phyloP scores from a whole-genome alignment of 2,113 vertebrate genomes.

The Heterotis niloticus region DNA sequence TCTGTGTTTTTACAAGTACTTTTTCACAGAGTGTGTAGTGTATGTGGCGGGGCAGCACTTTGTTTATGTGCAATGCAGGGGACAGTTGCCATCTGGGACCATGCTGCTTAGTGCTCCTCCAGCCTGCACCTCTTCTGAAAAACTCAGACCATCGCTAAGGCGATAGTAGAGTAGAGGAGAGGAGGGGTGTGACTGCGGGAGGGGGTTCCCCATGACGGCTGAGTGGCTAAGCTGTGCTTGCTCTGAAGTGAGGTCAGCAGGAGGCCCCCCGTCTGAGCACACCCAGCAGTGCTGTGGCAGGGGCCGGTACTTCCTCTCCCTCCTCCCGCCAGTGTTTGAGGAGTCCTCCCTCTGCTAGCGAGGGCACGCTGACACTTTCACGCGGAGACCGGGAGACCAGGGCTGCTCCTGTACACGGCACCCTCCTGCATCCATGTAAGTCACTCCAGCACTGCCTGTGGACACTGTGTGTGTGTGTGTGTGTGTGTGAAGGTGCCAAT shows the following conservation, averaged over 20 bases:
- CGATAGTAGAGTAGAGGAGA: background rate
- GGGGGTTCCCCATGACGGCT: slow-evolving; percentile 79
- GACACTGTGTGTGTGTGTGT: background rate
- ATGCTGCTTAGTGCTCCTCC: background rate
- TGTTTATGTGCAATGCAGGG: background rate
- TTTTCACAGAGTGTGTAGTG: background rate
- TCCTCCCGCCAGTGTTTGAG: slow-evolving; percentile 68
- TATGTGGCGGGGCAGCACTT: background rate
- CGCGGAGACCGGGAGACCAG: background rate
- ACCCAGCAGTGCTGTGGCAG: slow-evolving; percentile 76
- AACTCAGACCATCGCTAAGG: background rate
- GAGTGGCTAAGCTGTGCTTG: slow-evolving; percentile 95
- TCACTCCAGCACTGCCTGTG: background rate
- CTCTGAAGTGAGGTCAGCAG: slow-evolving; percentile 96
- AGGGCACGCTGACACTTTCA: background rate
- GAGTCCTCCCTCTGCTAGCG: background rate
- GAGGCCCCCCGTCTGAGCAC: slow-evolving; percentile 87
- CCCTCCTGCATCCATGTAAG: background rate
- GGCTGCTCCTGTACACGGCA: background rate
- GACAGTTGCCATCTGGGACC: background rate
- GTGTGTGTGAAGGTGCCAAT: background rate
- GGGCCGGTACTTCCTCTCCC: slow-evolving; percentile 68
- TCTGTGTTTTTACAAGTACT: background rate
- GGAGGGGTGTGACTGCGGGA: background rate
- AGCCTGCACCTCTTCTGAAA: background rate